Evolutionary conservation across 2,888 invertebrate genomes (phyloP).

Genomic region (Endotricha flammealis): DNA sequence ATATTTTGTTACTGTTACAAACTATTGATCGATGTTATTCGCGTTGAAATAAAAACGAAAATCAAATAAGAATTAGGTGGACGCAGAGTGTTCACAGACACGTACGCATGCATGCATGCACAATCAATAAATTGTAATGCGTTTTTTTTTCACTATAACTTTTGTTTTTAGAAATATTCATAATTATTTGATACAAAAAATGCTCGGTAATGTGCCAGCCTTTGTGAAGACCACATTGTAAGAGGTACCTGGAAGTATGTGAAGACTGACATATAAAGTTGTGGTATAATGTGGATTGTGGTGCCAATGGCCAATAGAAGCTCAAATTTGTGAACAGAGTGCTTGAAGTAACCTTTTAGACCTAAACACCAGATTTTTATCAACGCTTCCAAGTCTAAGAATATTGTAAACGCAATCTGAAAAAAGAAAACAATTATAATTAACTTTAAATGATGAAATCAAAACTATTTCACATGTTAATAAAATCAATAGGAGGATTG

Average conservation of each 20-base stretch:
- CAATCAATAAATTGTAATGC: no score
- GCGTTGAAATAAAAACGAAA: no score
- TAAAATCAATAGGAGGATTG: background rate
- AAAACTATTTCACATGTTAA: no score
- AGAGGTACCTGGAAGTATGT: slow-evolving; percentile 94
- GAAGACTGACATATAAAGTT: slow-evolving; percentile 93
- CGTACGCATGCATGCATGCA: no score
- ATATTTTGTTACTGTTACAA: background rate
- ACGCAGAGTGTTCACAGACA: no score
- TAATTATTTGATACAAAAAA: no score
- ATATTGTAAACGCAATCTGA: slow-evolving; percentile 93
- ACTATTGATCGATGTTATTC: background rate
- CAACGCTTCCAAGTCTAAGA: slow-evolving; percentile 95
- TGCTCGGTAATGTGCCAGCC: no score
- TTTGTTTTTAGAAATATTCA: no score
- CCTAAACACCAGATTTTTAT: slow-evolving; percentile 99
- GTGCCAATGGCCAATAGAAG: slow-evolving; percentile 95
- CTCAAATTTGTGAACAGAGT: slow-evolving; percentile 99
- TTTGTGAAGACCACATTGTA: no score
- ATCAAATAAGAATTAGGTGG: no score
- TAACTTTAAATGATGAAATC: background rate
- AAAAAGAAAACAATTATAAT: slow-evolving; percentile 26
- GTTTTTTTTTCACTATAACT: no score
- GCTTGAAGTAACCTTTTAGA: slow-evolving; percentile 95
- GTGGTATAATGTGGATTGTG: slow-evolving; percentile 94